Conservation (phyloP, 2,113 vertebrate genomes). For the Phaethon lepturus region DNA sequence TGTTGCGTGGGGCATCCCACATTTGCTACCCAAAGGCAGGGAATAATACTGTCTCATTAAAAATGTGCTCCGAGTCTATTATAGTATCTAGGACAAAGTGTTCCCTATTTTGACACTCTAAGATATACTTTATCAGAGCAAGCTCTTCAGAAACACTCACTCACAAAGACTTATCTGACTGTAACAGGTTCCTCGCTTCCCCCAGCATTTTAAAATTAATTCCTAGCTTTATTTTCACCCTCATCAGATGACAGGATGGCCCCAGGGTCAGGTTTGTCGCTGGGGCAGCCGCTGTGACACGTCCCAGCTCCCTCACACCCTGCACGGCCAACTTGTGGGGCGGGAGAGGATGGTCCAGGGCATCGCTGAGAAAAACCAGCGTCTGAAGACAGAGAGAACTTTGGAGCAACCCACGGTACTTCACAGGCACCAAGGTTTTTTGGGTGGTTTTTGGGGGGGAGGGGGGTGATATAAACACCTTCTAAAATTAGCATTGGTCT, state of each 20-base stretch:
- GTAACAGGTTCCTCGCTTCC: not conserved
- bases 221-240: not conserved
- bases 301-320: not conserved
- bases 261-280: not conserved
- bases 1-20: conserved; percentile 38
- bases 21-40: not conserved
- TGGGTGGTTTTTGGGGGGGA: not conserved
- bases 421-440: not conserved
- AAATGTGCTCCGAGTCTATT: conserved; percentile 24
- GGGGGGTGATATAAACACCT: conserved; percentile 6
- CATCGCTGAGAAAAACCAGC: not conserved
- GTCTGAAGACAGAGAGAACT: not conserved
- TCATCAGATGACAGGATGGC: not conserved
- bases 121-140: conserved; percentile 32
- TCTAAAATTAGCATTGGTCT: conserved; percentile 48
- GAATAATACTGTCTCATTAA: conserved; percentile 33
- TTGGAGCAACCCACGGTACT: not conserved
- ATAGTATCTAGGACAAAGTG: conserved; percentile 55
- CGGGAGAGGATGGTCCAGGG: not conserved
- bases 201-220: not conserved
- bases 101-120: conserved; percentile 50
- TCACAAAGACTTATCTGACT: not conserved
- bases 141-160: conserved; percentile 29
- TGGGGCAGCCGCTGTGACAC: not conserved
- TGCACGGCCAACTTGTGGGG: rapidly evolving